Conservation (phyloP, 2,797 vertebrate genomes). For the Huso huso region DNA sequence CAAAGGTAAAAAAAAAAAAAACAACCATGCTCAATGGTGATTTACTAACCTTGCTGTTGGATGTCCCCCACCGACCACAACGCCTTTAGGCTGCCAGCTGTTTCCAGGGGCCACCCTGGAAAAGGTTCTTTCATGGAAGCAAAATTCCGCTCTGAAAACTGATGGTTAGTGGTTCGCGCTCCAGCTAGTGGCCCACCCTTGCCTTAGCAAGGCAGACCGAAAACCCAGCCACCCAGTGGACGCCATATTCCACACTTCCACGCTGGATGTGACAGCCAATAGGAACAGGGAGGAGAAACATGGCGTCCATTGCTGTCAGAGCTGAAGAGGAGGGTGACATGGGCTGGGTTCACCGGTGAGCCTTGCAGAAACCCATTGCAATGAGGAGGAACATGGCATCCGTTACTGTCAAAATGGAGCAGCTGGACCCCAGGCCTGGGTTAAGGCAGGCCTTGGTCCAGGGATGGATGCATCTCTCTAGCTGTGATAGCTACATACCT, state of each 20-base stretch:
- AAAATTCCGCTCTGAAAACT: background rate
- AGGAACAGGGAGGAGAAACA: conserved; percentile 26
- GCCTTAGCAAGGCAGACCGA: conserved; percentile 31
- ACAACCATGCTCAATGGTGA: no score
- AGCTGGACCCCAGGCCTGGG: conserved; percentile 46
- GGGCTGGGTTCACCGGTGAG: conserved; percentile 33
- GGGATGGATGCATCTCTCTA: conserved; percentile 39
- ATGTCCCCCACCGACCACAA: background rate
- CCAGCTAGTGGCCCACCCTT: conserved; percentile 44
- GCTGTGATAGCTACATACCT: conserved; percentile 68
- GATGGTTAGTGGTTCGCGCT: background rate
- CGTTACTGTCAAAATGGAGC: conserved; percentile 58
- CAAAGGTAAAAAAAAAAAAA: no score
- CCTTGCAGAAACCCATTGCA: conserved; percentile 22
- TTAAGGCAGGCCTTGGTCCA: conserved; percentile 41
- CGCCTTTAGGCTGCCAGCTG: background rate
- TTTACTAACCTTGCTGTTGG: no score
- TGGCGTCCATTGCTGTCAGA: conserved; percentile 37
- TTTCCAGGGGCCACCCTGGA: background rate
- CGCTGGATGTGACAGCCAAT: conserved; percentile 2
- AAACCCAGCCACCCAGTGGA: conserved; percentile 35
- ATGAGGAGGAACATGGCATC: conserved; percentile 47
- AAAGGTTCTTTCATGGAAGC: background rate
- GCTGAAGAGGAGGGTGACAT: conserved; percentile 22
- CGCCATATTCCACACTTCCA: conserved; percentile 28